Conservation (phyloP, 2,113 vertebrate species). For the Struthio camelus region DNA sequence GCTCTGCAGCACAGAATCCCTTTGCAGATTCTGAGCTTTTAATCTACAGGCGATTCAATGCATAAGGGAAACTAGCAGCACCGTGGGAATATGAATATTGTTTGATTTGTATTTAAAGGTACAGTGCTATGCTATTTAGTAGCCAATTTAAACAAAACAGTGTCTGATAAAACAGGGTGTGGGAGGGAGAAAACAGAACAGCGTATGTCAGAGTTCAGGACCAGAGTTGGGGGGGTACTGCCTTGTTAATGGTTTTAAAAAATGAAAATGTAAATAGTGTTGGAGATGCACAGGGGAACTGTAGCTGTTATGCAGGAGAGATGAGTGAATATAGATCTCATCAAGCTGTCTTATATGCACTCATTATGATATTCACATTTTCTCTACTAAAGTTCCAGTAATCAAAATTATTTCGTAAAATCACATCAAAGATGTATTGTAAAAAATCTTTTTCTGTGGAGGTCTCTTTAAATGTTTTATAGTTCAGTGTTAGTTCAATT, state of each 20-base stretch:
- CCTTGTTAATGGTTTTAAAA: constrained; percentile 41
- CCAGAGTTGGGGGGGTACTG: constrained; percentile 25
- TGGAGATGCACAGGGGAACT: constrained; percentile 40
- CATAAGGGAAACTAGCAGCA: constrained; percentile 65
- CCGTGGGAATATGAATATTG: constrained; percentile 70
- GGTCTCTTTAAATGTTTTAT: background rate
- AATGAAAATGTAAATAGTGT: background rate
- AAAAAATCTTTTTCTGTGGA: background rate
- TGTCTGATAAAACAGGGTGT: constrained; percentile 43
- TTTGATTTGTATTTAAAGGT: constrained; percentile 73
- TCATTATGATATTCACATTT: background rate
- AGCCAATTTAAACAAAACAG: constrained; percentile 51
- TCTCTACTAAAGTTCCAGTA: constrained; percentile 22
- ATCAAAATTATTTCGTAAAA: background rate
- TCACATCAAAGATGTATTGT: background rate
- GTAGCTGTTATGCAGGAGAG: constrained; percentile 13
- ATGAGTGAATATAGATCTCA: background rate
- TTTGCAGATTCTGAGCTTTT: constrained; percentile 71
- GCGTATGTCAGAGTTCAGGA: constrained; percentile 37
- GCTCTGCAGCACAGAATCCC: constrained; percentile 66
- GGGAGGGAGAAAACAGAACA: constrained; percentile 11
- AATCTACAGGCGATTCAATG: constrained; percentile 58
- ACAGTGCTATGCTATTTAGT: constrained; percentile 58
- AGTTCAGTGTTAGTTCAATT: background rate
- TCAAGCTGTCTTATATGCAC: background rate